A percentile compares a stretch with the other conserved stretches of the same genome.
Evolutionary conservation across 2,797 vertebrate genomes (phyloP).

Genomic region (Nothura maculosa): DNA sequence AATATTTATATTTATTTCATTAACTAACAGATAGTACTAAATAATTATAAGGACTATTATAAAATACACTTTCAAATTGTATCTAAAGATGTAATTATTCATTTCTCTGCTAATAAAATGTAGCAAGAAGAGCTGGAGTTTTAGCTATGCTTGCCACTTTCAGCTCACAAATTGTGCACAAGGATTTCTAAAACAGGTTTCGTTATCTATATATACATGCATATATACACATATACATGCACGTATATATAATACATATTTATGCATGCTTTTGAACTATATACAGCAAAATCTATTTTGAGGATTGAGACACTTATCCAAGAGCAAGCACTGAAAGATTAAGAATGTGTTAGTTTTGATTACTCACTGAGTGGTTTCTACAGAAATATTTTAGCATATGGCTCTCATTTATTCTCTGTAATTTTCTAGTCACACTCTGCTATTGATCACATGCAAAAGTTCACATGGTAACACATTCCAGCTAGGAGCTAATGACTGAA

Average conservation of each 20-base stretch:
- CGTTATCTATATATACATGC: neutral
- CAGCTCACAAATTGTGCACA: neutral
- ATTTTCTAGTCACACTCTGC: neutral
- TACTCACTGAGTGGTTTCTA: neutral
- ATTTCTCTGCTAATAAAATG: neutral
- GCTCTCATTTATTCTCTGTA: neutral
- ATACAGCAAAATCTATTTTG: neutral
- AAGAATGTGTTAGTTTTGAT: neutral
- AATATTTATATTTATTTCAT: neutral
- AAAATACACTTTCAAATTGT: neutral
- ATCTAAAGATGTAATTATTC: neutral
- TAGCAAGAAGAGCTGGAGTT: neutral
- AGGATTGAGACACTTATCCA: neutral
- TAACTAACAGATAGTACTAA: neutral
- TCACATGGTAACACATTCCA: neutral
- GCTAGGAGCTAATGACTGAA: neutral
- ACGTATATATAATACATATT: neutral
- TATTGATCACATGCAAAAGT: neutral
- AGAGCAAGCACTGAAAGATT: neutral
- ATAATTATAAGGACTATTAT: neutral
- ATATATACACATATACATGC: neutral
- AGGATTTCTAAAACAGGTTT: neutral
- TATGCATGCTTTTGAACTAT: neutral
- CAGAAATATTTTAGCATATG: neutral
- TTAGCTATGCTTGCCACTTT: neutral